Evolutionary conservation across 2,888 invertebrate genomes (phyloP).

Genomic region (Lomographa bimaculata): DNA sequence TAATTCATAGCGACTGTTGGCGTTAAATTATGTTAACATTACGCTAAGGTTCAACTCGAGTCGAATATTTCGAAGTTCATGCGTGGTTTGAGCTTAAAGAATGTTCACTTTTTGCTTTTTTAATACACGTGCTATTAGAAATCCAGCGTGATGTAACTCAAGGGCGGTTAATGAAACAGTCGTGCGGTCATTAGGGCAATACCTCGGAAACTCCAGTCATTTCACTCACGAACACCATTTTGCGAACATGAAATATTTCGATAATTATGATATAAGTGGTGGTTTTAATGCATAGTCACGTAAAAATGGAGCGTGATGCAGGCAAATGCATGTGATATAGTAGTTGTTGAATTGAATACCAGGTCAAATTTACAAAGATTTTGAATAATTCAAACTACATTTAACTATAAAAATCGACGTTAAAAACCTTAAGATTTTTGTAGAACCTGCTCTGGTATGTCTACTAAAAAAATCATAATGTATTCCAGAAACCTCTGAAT

Average conservation of each 20-base stretch:
- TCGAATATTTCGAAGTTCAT: slow-evolving; percentile 22
- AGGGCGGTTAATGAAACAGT: slow-evolving; percentile 43
- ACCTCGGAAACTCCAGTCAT: slow-evolving; percentile 43
- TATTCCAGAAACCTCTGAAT: too few species aligned
- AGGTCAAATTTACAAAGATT: too few species aligned
- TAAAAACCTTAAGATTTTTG: too few species aligned
- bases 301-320: slow-evolving; percentile 1
- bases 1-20: background rate
- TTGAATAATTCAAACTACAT: too few species aligned
- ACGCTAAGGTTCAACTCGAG: slow-evolving; percentile 4
- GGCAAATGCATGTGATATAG: background rate
- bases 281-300: background rate
- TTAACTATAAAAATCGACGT: too few species aligned
- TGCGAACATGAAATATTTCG: slow-evolving; percentile 33
- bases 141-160: slow-evolving; percentile 18
- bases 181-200: slow-evolving; percentile 48
- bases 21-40: background rate
- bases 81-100: slow-evolving; percentile 11
- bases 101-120: slow-evolving; percentile 23
- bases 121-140: slow-evolving; percentile 20
- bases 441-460: too few species aligned
- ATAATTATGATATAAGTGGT: slow-evolving; percentile 23
- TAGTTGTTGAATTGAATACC: too few species aligned
- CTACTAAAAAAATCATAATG: too few species aligned
- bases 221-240: slow-evolving; percentile 37